Conservation (phyloP, 2,113 vertebrate genomes). For the Hyperopisus bebe region DNA sequence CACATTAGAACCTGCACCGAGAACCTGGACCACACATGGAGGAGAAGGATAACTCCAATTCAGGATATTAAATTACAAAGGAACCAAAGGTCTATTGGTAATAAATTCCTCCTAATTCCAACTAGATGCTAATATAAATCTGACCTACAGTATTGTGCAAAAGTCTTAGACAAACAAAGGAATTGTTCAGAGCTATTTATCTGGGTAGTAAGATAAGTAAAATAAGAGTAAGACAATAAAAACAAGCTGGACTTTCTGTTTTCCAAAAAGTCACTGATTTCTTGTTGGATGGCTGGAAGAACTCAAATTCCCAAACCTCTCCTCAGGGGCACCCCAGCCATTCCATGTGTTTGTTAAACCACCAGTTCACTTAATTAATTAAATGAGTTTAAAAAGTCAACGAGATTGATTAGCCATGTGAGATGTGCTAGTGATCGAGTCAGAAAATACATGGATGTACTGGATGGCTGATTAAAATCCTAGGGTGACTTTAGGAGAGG, state of each 20-base stretch:
- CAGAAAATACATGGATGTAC: background rate
- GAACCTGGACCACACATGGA: background rate
- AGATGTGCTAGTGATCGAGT: background rate
- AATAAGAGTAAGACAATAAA: no score
- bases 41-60: background rate
- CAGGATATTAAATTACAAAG: background rate
- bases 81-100: background rate
- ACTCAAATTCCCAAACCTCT: background rate
- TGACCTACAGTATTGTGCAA: background rate
- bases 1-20: background rate
- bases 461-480: background rate
- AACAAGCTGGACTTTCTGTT: no score
- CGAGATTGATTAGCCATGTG: no score
- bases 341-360: background rate
- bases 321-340: background rate
- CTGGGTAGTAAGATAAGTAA: background rate
- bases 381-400: background rate
- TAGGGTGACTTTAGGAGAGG: background rate
- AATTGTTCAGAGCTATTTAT: background rate
- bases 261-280: background rate
- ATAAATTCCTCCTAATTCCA: background rate
- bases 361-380: background rate
- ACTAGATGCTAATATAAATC: background rate
- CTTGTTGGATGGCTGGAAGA: background rate
- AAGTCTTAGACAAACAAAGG: background rate